These are phyloP conservation scores for Pangasianodon hypophthalmus DNA, from an alignment of 2,113 vertebrate species.

Conservation along the genomic window DNA sequence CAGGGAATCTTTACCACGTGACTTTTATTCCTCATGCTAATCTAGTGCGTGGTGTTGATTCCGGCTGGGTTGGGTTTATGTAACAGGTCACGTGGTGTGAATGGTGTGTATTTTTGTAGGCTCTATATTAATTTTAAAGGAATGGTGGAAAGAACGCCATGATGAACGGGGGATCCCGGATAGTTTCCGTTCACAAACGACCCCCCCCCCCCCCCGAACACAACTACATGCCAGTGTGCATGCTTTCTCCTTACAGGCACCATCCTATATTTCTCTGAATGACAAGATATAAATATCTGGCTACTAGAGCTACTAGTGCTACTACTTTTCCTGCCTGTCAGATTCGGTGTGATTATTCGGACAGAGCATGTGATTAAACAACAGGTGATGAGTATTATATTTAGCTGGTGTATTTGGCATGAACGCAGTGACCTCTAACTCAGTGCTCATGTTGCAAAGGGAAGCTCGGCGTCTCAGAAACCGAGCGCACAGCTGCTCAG, in stretches of 20 bases:
- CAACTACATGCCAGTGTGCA: slow-evolving; percentile 6
- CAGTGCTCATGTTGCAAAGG: slow-evolving; percentile 37
- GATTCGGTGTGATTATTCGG: slow-evolving; percentile 20
- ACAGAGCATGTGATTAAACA: slow-evolving; percentile 54
- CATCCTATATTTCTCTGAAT: slow-evolving; percentile 55
- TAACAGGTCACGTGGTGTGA: not conserved
- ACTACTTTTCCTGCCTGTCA: slow-evolving; percentile 27
- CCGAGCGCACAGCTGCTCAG: not conserved
- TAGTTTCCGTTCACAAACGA: slow-evolving; percentile 53
- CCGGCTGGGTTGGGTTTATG: not conserved
- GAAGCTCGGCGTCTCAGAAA: not conserved
- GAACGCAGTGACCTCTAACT: not conserved
- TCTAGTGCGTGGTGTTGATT: not conserved
- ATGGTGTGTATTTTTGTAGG: not conserved
- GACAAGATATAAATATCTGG: slow-evolving; percentile 48
- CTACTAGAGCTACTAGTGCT: slow-evolving; percentile 15
- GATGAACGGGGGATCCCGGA: not conserved
- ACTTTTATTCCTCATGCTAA: not conserved
- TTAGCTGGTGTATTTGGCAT: slow-evolving; percentile 44
- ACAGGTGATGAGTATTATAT: slow-evolving; percentile 49
- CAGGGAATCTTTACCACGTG: not conserved
- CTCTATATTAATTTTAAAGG: slow-evolving; percentile 48
- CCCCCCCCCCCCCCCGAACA: not conserved
- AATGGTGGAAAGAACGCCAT: slow-evolving; percentile 58
- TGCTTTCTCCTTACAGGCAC: slow-evolving; percentile 54